phyloP scores from a whole-genome alignment of 2,888 invertebrate species.

The Ophion obscuratus region DNA sequence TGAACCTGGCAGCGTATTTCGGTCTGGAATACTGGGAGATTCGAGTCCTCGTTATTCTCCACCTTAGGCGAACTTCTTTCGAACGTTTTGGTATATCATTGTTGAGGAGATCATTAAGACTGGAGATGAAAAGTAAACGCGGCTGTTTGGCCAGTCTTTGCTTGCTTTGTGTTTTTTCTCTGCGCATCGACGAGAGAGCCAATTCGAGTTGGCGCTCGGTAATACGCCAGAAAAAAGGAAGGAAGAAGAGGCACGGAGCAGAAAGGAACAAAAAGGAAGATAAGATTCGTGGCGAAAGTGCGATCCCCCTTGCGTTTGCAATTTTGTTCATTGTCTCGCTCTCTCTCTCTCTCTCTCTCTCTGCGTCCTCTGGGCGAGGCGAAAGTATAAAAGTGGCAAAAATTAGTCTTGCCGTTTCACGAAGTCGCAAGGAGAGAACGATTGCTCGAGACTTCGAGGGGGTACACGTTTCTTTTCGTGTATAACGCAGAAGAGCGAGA shows the following conservation, averaged over 20 bases:
- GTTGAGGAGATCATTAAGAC: neutral
- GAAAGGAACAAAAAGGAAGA: constrained; percentile 25
- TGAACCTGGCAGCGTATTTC: too few species aligned
- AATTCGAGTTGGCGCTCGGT: constrained; percentile 29
- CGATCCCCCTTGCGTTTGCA: constrained; percentile 61
- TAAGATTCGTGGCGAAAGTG: constrained; percentile 50
- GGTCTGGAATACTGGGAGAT: too few species aligned
- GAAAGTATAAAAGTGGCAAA: constrained; percentile 19
- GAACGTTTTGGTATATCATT: neutral
- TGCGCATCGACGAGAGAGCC: constrained; percentile 27
- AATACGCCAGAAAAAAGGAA: constrained; percentile 17
- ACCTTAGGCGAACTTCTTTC: neutral
- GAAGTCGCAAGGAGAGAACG: constrained; percentile 41
- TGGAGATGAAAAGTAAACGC: too few species aligned
- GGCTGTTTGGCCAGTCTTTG: constrained; percentile 15
- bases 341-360: neutral
- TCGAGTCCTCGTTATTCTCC: constrained; percentile 2
- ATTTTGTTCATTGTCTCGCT: neutral
- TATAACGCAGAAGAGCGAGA: constrained; percentile 13
- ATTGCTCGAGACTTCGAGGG: constrained; percentile 34
- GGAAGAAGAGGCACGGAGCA: neutral
- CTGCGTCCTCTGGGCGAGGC: constrained; percentile 10
- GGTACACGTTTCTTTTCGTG: constrained; percentile 28
- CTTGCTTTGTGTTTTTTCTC: constrained; percentile 8
- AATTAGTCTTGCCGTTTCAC: constrained; percentile 37